These are phyloP conservation scores for Uloborus plumipes DNA, from an alignment of 2,888 invertebrate genomes.

Conservation along the genomic window DNA sequence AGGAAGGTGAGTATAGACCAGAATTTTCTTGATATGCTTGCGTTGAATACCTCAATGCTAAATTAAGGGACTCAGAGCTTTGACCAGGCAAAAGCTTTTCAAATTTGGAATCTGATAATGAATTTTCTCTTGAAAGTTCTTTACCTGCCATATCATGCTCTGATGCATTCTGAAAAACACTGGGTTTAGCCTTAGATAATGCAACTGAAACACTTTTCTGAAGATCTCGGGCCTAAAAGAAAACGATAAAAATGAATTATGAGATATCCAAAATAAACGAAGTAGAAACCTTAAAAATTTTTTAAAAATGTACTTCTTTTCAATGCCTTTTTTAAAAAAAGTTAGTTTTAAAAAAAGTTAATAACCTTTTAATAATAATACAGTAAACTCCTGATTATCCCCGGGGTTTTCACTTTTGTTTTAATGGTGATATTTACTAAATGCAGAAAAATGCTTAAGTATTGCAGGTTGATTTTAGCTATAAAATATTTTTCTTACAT, in stretches of 20 bases:
- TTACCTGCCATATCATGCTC: constrained; percentile 38
- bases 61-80: constrained; percentile 41
- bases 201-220: constrained; percentile 49
- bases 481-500: no score
- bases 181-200: constrained; percentile 47
- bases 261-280: background rate
- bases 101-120: constrained; percentile 40
- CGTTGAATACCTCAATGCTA: constrained; percentile 47
- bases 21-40: constrained; percentile 61
- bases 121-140: constrained; percentile 31
- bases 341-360: no score
- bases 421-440: no score
- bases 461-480: no score
- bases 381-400: no score
- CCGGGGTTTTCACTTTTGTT: no score
- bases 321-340: no score
- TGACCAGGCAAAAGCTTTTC: constrained; percentile 41
- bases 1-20: constrained; percentile 58
- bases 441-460: no score
- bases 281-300: no score
- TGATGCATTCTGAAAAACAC: constrained; percentile 53
- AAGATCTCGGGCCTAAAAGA: constrained; percentile 52
- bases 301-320: no score
- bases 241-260: background rate
- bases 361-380: no score